These are phyloP conservation scores for Crossaster papposus DNA, from an alignment of 53 echinoderm and acorn worm genomes.

Conservation along the genomic window DNA sequence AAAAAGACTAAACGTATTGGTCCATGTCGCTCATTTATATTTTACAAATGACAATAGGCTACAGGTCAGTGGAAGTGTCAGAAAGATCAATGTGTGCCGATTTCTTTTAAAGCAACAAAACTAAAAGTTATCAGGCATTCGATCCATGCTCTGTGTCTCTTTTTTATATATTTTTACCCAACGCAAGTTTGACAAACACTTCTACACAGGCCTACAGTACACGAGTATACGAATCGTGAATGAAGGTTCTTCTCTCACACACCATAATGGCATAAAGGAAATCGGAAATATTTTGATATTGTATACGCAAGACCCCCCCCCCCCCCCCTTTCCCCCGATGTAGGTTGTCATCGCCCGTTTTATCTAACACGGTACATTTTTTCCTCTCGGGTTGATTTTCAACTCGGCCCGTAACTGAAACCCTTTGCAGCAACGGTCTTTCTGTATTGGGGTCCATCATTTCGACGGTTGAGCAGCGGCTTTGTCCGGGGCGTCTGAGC, in stretches of 20 bases:
- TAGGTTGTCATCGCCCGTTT: constrained; percentile 49
- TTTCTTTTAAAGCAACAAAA: no score
- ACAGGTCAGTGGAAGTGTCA: no score
- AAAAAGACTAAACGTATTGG: no score
- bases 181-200: no score
- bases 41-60: no score
- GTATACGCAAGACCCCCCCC: background rate
- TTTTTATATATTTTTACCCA: no score
- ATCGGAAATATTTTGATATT: background rate
- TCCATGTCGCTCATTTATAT: no score
- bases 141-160: no score
- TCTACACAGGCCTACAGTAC: no score
- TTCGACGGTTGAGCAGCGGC: background rate
- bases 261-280: background rate
- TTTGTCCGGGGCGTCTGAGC: constrained; percentile 25
- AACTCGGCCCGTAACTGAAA: background rate
- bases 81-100: no score
- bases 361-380: constrained; percentile 30
- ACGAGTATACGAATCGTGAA: background rate
- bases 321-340: background rate
- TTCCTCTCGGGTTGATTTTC: background rate
- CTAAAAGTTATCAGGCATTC: no score
- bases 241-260: background rate
- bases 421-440: background rate
- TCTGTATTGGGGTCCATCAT: no score